phyloP scores from a whole-genome alignment of 2,113 vertebrate species.

The Nesospiza acunhae region DNA sequence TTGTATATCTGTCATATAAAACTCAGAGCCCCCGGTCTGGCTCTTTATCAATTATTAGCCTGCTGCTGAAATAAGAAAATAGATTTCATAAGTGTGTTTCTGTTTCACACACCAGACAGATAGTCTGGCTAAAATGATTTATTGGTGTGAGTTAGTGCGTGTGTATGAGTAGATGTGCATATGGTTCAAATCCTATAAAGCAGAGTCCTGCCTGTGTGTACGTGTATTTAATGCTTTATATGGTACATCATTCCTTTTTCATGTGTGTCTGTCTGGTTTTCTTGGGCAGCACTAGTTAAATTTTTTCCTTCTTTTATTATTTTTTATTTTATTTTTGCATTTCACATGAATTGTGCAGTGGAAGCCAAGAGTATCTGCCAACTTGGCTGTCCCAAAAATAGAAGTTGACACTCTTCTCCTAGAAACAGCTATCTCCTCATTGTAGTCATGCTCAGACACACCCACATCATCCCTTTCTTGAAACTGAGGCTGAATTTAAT shows the following conservation, averaged over 20 bases:
- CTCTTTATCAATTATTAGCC: conserved; percentile 53
- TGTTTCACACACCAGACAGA: conserved; percentile 44
- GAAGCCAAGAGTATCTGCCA: conserved; percentile 40
- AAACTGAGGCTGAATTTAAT: not conserved
- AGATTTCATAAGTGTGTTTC: conserved; percentile 47
- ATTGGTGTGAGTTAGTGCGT: not conserved
- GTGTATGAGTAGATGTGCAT: not conserved
- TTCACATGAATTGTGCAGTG: not conserved
- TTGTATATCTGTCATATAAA: conserved; percentile 27
- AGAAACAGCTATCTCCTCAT: conserved; percentile 51
- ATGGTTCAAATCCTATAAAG: conserved; percentile 39
- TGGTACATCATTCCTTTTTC: conserved; percentile 36
- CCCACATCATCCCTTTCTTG: conserved; percentile 32
- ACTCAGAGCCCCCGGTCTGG: not conserved
- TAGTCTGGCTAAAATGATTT: conserved; percentile 46
- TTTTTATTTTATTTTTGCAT: not conserved
- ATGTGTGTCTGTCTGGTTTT: conserved; percentile 54
- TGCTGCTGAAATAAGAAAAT: conserved; percentile 52
- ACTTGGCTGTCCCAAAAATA: conserved; percentile 51
- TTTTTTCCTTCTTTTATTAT: not conserved
- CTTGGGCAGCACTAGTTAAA: conserved; percentile 1
- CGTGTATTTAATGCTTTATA: conserved; percentile 13
- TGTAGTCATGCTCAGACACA: conserved; percentile 34
- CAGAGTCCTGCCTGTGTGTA: not conserved
- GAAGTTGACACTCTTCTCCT: conserved; percentile 43